Evolutionary conservation across 2,888 invertebrate genomes (phyloP), one percentile per base, ranked within the genome.

Genomic region (Pedicia rivosa): DNA sequence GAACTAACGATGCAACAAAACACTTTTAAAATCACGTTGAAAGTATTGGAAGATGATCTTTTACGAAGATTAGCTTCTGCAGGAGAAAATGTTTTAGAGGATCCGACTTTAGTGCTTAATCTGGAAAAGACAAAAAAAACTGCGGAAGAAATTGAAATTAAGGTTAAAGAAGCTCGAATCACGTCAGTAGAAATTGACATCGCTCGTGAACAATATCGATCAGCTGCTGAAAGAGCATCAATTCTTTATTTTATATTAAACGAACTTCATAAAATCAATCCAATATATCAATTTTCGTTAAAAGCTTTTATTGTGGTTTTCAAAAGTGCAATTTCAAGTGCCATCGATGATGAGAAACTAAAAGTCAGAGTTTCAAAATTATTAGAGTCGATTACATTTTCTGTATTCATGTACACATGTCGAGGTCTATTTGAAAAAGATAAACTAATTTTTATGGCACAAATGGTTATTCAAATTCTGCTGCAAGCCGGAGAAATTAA

Each of bases 251-350:
- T 95, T 57, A 86, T 92, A 42, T 65, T 95, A 41, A 92, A 88
- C 54, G 92, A 94, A 50, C 61, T 95, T 35, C 73, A 78, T 62
- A 86, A 86, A 59, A 90, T 94, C 50, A 90, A 92, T 59, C 84
- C 86, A 32, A 86, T 95, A 55, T 95, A 95, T 59, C 91, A 92
- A 58, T 94, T 94, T 63, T 92, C 92, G 0, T 62, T 94, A 38
- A 92, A 92, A 61, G 88, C 92, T 0, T 92, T 91, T 64, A 86
- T 80, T 48, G 80, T 82, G 1, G 91, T 92, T 4, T 92, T 92
- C 59, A 45, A 50, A 48, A 82, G 81, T 45, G 88, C 92, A 1
- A 73, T 94, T 32, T 61, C 64, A 12, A 67, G 65, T 39, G 80
- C 91, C 0, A 68, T 70, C 4, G 59, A 66, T 0, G 70, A 78